Evolutionary conservation across 2,113 vertebrate genomes (phyloP).

Genomic region (Thryonomys swinderianus): DNA sequence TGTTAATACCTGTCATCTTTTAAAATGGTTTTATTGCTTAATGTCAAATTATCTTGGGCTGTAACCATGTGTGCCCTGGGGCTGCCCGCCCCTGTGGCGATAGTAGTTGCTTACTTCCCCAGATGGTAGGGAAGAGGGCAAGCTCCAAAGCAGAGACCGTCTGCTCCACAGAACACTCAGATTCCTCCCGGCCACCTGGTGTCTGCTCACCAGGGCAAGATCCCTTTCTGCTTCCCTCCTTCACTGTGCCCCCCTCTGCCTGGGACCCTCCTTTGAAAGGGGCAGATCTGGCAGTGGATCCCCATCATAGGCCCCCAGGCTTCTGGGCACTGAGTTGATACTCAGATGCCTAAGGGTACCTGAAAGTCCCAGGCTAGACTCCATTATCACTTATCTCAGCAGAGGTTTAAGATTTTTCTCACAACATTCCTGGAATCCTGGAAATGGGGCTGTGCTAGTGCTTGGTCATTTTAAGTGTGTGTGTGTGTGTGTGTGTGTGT

Average conservation of each 20-base stretch:
- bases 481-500: not conserved
- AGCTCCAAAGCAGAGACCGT: not conserved
- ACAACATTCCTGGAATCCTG: not conserved
- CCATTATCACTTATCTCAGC: not conserved
- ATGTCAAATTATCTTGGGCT: not conserved
- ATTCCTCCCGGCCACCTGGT: not conserved
- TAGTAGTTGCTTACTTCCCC: not conserved
- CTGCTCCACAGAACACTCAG: not conserved
- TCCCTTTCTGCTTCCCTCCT: not conserved
- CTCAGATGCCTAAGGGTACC: not conserved
- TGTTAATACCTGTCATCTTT: conserved; percentile 6
- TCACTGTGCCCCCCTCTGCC: not conserved
- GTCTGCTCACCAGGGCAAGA: not conserved
- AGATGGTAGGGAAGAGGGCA: not conserved
- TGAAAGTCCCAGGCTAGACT: not conserved
- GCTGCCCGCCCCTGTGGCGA: not conserved
- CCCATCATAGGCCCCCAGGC: not conserved
- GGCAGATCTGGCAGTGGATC: not conserved
- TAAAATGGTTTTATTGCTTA: not conserved
- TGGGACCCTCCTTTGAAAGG: not conserved
- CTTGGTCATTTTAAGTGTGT: not conserved
- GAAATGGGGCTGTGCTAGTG: not conserved
- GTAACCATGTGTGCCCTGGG: not conserved
- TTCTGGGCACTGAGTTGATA: not conserved
- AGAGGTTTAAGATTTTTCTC: not conserved